Conservation (phyloP, 2,113 vertebrate species). For the Regulus satrapa region DNA sequence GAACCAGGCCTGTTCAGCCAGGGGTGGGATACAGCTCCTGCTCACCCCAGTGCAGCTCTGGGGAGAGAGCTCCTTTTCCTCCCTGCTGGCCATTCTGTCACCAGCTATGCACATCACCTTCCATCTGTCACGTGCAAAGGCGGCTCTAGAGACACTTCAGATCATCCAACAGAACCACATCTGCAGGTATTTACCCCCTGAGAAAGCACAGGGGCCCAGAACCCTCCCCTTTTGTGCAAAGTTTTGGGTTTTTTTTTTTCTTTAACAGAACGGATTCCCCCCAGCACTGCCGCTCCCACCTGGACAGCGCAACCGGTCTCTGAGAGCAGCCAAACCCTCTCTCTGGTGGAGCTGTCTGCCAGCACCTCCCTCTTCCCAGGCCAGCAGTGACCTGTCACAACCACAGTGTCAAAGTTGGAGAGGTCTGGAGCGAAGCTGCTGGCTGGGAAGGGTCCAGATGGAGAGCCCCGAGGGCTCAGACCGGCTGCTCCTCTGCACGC, state of each 20-base stretch:
- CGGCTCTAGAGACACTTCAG: not conserved
- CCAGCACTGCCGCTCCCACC: not conserved
- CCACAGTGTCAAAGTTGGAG: not conserved
- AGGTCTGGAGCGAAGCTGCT: not conserved
- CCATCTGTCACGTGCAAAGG: not conserved
- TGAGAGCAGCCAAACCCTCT: not conserved
- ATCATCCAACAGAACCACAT: not conserved
- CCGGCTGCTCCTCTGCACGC: not conserved
- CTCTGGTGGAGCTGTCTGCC: not conserved
- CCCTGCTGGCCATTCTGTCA: not conserved
- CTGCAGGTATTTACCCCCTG: not conserved
- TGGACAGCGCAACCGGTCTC: not conserved
- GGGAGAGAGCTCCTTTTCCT: not conserved
- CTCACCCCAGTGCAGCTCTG: not conserved
- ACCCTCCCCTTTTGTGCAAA: fast-evolving
- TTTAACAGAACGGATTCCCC: not conserved
- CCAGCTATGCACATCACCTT: not conserved
- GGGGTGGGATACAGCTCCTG: not conserved
- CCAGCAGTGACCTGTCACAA: not conserved
- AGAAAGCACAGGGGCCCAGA: not conserved
- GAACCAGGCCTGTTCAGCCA: not conserved
- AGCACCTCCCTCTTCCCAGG: not conserved
- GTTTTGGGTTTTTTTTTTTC: no score
- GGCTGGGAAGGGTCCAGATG: not conserved
- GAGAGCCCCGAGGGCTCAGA: not conserved